Conservation (phyloP, 2,113 vertebrate species). For the Diadophis punctatus region DNA sequence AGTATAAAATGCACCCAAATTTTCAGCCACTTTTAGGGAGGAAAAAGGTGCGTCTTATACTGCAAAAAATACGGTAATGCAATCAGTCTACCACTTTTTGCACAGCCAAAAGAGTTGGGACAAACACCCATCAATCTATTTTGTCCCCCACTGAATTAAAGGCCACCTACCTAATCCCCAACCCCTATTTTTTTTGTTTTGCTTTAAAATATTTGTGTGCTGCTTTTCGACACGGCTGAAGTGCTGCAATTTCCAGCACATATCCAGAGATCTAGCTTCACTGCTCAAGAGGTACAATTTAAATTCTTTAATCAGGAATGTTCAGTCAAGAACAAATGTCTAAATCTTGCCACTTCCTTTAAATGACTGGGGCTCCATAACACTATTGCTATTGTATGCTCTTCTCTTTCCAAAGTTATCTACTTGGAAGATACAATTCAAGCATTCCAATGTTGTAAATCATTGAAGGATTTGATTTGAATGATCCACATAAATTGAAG, state of each 20-base stretch:
- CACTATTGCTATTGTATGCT: background rate
- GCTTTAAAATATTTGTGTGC: background rate
- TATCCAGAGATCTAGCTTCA: background rate
- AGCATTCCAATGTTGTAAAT: background rate
- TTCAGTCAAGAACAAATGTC: background rate
- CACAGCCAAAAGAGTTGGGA: background rate
- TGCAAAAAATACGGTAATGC: too few relatives aligned
- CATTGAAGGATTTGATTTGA: background rate
- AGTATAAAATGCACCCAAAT: too few relatives aligned
- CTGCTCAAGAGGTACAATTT: background rate
- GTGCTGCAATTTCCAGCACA: background rate
- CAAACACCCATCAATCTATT: background rate
- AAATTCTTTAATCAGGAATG: background rate
- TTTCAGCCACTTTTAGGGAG: too few relatives aligned
- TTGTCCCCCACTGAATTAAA: background rate
- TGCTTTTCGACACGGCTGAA: background rate
- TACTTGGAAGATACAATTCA: background rate
- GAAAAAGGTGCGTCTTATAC: too few relatives aligned
- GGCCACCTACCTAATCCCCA: background rate
- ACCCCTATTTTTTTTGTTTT: background rate
- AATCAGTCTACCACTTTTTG: background rate
- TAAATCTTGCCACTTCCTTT: background rate
- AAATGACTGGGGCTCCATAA: background rate
- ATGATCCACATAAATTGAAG: background rate
- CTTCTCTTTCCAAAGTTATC: background rate